Percentiles rank a stretch among this genome's conserved stretches.
These are phyloP conservation scores for Drosophila nigromelanica DNA, from an alignment of 1,140 invertebrate species.

Conservation along the genomic window DNA sequence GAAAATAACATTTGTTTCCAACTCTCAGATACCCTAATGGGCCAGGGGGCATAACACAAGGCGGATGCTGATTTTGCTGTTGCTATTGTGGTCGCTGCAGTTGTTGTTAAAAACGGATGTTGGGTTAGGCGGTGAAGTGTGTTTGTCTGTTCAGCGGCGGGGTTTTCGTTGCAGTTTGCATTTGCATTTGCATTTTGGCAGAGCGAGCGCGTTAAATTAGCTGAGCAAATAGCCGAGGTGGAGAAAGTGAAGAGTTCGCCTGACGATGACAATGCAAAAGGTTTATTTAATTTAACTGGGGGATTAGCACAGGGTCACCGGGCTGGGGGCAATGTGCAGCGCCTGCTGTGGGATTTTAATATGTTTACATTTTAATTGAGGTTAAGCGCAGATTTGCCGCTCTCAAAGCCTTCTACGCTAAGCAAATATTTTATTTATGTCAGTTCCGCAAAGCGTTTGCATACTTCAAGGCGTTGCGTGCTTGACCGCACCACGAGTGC, in stretches of 20 bases:
- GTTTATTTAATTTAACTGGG: conserved; percentile 62
- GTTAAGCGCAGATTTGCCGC: conserved; percentile 71
- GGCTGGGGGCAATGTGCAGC: conserved; percentile 7
- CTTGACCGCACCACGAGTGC: conserved; percentile 53
- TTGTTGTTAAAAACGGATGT: conserved; percentile 29
- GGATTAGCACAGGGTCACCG: conserved; percentile 28
- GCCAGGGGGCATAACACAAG: conserved; percentile 3
- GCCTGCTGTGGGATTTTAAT: conserved; percentile 56
- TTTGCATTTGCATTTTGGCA: conserved; percentile 61
- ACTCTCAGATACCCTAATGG: background rate
- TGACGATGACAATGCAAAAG: conserved; percentile 47
- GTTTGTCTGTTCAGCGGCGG: background rate
- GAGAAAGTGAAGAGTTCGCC: conserved; percentile 28
- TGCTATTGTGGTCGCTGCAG: conserved; percentile 16
- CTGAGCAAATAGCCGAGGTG: conserved; percentile 18
- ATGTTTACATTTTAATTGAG: conserved; percentile 80
- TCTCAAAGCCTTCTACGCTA: conserved; percentile 36
- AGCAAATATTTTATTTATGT: conserved; percentile 62
- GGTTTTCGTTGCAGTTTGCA: conserved; percentile 26
- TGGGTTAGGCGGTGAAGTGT: conserved; percentile 15
- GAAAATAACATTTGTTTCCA: background rate
- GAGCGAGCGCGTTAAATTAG: conserved; percentile 42
- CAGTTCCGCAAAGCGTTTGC: conserved; percentile 46
- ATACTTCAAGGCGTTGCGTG: conserved; percentile 60
- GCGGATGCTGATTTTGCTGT: conserved; percentile 11